Evolutionary conservation across 37 sponge, comb jelly and placozoan species (phyloP).

Genomic region (Aplysina aerophoba): DNA sequence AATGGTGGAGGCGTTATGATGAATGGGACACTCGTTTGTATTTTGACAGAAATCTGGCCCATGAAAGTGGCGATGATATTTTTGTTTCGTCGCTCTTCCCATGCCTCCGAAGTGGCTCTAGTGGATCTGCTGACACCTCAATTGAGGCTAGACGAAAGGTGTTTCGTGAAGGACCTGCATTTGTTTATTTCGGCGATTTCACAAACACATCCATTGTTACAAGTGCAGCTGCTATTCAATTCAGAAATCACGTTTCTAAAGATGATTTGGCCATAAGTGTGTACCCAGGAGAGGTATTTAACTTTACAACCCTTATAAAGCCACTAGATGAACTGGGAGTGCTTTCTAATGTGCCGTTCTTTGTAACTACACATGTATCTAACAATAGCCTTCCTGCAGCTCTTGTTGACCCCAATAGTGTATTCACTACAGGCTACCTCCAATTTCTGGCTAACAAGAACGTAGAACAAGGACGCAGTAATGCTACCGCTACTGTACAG

Average conservation of each 20-base stretch:
- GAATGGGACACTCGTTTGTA: neutral
- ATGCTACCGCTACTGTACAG: neutral
- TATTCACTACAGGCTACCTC: neutral
- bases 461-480: too few species aligned
- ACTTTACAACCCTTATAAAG: neutral
- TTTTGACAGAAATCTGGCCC: neutral
- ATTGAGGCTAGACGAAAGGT: neutral
- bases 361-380: too few species aligned
- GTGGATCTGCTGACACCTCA: constrained; percentile 5
- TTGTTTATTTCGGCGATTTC: too few species aligned
- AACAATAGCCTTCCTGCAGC: neutral
- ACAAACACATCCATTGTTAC: too few species aligned
- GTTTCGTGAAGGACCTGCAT: neutral
- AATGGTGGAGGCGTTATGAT: constrained; percentile 2
- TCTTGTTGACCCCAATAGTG: neutral
- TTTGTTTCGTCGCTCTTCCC: neutral
- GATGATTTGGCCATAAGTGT: too few species aligned
- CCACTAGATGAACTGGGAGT: neutral
- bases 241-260: too few species aligned
- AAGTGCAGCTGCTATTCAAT: too few species aligned
- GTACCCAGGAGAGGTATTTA: neutral
- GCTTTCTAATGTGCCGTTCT: neutral
- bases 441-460: neutral
- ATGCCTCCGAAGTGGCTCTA: neutral
- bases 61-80: neutral